Percentiles rank a stretch among this genome's conserved stretches.
Evolutionary conservation across 2,888 invertebrate genomes (phyloP).

Genomic region (Mythimna lalbum): DNA sequence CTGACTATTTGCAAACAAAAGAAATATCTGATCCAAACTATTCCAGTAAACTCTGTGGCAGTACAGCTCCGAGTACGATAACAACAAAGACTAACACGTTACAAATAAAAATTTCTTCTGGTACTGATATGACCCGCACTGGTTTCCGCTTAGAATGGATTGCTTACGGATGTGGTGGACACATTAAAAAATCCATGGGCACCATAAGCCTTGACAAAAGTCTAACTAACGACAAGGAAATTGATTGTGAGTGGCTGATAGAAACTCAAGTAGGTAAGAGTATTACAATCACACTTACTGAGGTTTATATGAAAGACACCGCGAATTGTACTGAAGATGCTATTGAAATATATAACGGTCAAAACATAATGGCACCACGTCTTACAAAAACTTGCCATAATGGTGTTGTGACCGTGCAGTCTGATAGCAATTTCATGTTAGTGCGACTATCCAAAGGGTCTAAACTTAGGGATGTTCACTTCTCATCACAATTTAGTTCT

Average conservation of each 20-base stretch:
- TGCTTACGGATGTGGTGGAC: slow-evolving; percentile 94
- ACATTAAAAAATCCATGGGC: slow-evolving; percentile 90
- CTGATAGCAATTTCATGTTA: slow-evolving; percentile 93
- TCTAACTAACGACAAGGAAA: slow-evolving; percentile 87
- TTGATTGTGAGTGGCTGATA: slow-evolving; percentile 95
- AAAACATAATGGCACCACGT: slow-evolving; percentile 89
- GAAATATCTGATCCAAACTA: slow-evolving; percentile 80
- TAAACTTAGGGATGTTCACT: slow-evolving; percentile 92
- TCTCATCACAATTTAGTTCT: slow-evolving; percentile 82
- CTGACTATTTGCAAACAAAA: slow-evolving; percentile 91
- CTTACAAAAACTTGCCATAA: slow-evolving; percentile 92
- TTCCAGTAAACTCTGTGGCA: slow-evolving; percentile 86
- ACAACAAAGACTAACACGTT: slow-evolving; percentile 91
- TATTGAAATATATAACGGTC: slow-evolving; percentile 93
- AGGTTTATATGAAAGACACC: slow-evolving; percentile 91
- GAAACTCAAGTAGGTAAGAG: slow-evolving; percentile 92
- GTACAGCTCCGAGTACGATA: slow-evolving; percentile 86
- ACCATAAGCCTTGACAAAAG: slow-evolving; percentile 92
- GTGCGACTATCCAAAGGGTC: slow-evolving; percentile 92
- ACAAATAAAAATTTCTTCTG: slow-evolving; percentile 92
- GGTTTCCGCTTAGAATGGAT: slow-evolving; percentile 97
- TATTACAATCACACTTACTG: slow-evolving; percentile 92
- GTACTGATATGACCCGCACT: slow-evolving; percentile 85
- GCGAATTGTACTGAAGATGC: slow-evolving; percentile 92
- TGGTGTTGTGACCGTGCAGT: slow-evolving; percentile 85